Base-by-base conservation (phyloP, 1,140 invertebrate species). In the Dufourea novaeangliae region DNA sequence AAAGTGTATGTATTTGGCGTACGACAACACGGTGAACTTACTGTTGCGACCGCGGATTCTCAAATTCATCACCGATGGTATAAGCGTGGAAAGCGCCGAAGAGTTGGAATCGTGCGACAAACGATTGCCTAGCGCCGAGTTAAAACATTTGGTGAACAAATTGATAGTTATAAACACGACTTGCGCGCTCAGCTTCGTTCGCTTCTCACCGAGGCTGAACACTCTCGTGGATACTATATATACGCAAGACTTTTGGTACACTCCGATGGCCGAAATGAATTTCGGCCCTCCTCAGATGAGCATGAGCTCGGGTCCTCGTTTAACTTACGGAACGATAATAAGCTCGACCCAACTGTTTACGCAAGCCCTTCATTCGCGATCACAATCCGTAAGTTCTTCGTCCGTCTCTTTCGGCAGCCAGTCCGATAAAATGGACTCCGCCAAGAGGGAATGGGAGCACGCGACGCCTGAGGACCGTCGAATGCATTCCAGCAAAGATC, bases 51-150 rank as follows among this genome's bases (percentile, higher is more conserved):
- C 92, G 3, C 81, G 92, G 32, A 93, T 93, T 57, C 83, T 93
- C 0, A 93, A 93, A 74, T 93, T 93, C 41, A 93, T 93, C 52
- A 93, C 92, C 54, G 92, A 93, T 54, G 92, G 92, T 20, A 92
- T 93, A 20, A 92, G 91, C 67, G 88, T 92, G 12, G 90, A 92
- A 50, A 92, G 90, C 34, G 91, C 92, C 0, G 92, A 93, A 67
- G 92, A 93, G 41, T 62, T 92, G 8, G 90, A 92, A 41, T 90
- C 88, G 1, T 92, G 91, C 73, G 92, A 93, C 44, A 90, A 92
- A 71, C 89, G 88, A 34, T 79, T 89, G 11, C 88, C 91, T 0
- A 93, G 92, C 29, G 87, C 86, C 8, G 91, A 93, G 46, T 52
- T 92, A 0, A 90, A 88, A 34, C 68, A 92, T 4, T 46, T 92